Conservation (phyloP, 2,797 vertebrate genomes). For the Simalia tracyae region DNA sequence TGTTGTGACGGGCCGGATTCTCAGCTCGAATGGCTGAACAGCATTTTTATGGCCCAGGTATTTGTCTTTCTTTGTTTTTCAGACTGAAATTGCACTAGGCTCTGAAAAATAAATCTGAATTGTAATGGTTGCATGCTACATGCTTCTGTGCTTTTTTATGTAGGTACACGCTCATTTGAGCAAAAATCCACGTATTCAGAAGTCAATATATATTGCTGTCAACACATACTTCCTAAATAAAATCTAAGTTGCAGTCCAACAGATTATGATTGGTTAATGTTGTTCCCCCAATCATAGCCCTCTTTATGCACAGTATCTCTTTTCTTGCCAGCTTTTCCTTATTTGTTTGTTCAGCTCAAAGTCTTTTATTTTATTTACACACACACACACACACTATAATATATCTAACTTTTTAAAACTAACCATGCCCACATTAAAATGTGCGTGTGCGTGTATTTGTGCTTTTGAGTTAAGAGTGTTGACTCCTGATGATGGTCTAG, state of each 20-base stretch:
- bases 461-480: too few species aligned
- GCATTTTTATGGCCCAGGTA: slow-evolving; percentile 90
- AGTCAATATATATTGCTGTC: background rate
- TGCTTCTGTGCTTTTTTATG: background rate
- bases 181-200: background rate
- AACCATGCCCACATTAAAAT: background rate
- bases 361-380: background rate
- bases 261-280: background rate
- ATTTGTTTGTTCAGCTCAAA: background rate
- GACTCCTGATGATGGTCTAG: background rate
- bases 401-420: background rate
- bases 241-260: background rate
- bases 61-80: background rate
- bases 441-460: background rate
- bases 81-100: background rate
- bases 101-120: background rate
- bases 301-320: background rate
- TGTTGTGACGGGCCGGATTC: slow-evolving; percentile 86
- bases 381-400: too few species aligned
- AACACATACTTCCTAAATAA: background rate
- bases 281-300: background rate
- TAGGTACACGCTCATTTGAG: background rate
- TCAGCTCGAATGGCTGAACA: slow-evolving; percentile 87
- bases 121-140: background rate
- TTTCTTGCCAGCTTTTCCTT: background rate